These are phyloP conservation scores for Tromatobia lineatoria DNA, from an alignment of 2,888 invertebrate genomes.

Conservation along the genomic window DNA sequence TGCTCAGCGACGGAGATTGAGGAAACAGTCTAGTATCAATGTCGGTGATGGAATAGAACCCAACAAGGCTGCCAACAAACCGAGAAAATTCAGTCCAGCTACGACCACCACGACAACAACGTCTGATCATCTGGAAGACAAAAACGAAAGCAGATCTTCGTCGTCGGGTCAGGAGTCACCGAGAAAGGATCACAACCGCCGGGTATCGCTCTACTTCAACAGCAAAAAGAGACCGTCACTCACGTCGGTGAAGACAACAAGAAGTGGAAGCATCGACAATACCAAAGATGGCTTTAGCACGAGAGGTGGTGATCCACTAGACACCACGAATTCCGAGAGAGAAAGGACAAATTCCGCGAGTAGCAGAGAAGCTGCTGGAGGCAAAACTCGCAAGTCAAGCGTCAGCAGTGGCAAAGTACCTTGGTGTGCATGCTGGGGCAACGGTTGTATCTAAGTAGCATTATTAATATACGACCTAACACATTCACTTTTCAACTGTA, in stretches of 20 bases:
- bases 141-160: conserved; percentile 83
- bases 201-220: conserved; percentile 79
- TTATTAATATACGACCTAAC: neutral
- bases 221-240: conserved; percentile 79
- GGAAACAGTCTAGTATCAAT: conserved; percentile 76
- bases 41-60: conserved; percentile 70
- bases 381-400: conserved; percentile 88
- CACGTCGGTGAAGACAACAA: conserved; percentile 76
- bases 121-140: conserved; percentile 76
- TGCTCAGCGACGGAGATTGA: conserved; percentile 73
- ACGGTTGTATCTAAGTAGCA: conserved; percentile 89
- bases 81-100: conserved; percentile 60
- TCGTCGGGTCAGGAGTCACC: conserved; percentile 85
- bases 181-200: conserved; percentile 78
- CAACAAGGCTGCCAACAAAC: conserved; percentile 47
- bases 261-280: conserved; percentile 78
- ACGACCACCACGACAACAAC: conserved; percentile 66
- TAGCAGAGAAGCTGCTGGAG: conserved; percentile 86
- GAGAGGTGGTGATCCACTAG: conserved; percentile 71
- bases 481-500: neutral
- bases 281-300: conserved; percentile 63
- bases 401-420: conserved; percentile 91
- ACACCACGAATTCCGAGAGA: conserved; percentile 87
- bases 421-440: conserved; percentile 95
- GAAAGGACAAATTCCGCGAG: conserved; percentile 90